phyloP scores from a whole-genome alignment of 2,797 vertebrate species.

The Pangasius larnaudii region DNA sequence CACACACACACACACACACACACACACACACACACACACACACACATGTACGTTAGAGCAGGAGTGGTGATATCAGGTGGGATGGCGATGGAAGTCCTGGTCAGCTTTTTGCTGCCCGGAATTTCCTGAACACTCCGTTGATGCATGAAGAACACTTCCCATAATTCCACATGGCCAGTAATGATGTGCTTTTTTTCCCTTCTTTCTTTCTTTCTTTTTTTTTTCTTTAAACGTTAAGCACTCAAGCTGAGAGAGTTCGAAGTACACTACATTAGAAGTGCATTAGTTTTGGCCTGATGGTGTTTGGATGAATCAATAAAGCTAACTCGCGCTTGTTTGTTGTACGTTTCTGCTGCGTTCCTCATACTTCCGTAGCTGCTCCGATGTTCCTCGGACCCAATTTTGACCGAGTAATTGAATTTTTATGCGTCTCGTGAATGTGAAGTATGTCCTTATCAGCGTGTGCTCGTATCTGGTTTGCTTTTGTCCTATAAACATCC shows the following conservation, averaged over 20 bases:
- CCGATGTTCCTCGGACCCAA: too few species aligned
- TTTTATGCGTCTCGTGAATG: not conserved
- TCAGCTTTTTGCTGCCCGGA: not conserved
- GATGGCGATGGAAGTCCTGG: not conserved
- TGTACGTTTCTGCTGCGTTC: not conserved
- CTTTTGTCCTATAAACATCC: not conserved
- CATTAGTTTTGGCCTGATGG: not conserved
- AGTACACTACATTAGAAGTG: not conserved
- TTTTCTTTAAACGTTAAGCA: not conserved
- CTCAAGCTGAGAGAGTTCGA: not conserved
- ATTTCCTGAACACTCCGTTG: not conserved
- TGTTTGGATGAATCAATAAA: not conserved
- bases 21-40: slow-evolving; percentile 21
- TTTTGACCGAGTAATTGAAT: not conserved
- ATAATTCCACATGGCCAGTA: not conserved
- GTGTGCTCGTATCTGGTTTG: not conserved
- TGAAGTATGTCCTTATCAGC: not conserved
- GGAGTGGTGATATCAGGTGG: not conserved
- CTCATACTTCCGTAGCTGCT: not conserved
- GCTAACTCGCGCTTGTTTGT: too few species aligned
- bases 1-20: slow-evolving; percentile 18
- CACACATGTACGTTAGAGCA: not conserved
- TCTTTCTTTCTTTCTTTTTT: not conserved
- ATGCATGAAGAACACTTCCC: slow-evolving; percentile 7
- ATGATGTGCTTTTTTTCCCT: not conserved